Conservation (phyloP, 2,113 vertebrate genomes). For the Saguinus imperator region DNA sequence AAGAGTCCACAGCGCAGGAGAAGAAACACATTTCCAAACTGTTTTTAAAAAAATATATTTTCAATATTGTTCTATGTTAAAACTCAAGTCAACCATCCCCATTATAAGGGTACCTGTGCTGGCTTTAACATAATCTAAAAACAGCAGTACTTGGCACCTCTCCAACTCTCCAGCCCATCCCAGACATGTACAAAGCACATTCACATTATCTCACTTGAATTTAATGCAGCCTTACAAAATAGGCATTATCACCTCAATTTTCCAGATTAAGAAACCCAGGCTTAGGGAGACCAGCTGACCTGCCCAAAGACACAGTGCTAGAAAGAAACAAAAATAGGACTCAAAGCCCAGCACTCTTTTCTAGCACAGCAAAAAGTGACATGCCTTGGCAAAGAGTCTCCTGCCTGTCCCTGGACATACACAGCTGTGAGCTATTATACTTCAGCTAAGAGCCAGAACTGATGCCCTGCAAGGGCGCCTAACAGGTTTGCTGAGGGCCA, state of each 20-base stretch:
- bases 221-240: not conserved
- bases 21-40: not conserved
- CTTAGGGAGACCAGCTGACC: not conserved
- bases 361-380: not conserved
- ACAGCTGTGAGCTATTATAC: not conserved
- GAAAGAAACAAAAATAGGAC: not conserved
- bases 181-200: not conserved
- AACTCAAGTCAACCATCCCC: not conserved
- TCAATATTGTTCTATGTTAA: not conserved
- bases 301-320: not conserved
- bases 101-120: not conserved
- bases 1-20: not conserved
- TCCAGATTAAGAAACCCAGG: not conserved
- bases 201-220: not conserved
- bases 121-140: not conserved
- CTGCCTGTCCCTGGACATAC: not conserved
- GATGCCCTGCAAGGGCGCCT: not conserved
- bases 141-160: not conserved
- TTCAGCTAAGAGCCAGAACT: not conserved
- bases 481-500: not conserved
- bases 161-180: not conserved
- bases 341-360: not conserved
- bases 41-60: not conserved
- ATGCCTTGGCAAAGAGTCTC: not conserved
- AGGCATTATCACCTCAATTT: not conserved